phyloP scores from a whole-genome alignment of 1,140 invertebrate species.

The Zaprionus lachaisei region DNA sequence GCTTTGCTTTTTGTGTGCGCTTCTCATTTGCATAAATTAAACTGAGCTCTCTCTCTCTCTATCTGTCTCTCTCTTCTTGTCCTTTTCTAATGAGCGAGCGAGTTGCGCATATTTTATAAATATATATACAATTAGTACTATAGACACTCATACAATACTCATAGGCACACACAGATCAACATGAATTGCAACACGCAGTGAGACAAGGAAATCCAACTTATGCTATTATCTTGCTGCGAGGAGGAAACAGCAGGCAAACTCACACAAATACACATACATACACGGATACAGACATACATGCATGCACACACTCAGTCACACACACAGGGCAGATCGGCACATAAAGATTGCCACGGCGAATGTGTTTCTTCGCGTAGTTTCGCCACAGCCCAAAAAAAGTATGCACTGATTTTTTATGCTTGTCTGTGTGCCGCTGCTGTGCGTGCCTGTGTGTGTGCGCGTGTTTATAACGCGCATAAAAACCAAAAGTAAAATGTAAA shows the following conservation, averaged over 20 bases:
- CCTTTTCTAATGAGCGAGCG: neutral
- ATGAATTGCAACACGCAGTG: conserved; percentile 15
- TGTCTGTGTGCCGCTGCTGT: conserved; percentile 9
- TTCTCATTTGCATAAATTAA: conserved; percentile 70
- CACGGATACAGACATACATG: conserved; percentile 36
- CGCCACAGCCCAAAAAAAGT: conserved; percentile 36
- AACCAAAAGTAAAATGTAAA: conserved; percentile 42
- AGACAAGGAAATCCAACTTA: conserved; percentile 8
- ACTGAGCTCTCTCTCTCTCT: conserved; percentile 15
- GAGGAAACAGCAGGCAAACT: conserved; percentile 29
- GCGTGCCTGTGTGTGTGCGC: conserved; percentile 10
- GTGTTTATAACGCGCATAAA: conserved; percentile 40
- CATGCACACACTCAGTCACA: conserved; percentile 17
- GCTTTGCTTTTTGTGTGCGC: conserved; percentile 40
- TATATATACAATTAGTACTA: conserved; percentile 37
- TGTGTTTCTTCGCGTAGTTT: conserved; percentile 5
- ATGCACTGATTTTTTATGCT: conserved; percentile 40
- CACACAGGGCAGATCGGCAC: conserved; percentile 17
- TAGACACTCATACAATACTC: neutral
- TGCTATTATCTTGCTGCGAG: conserved; percentile 19
- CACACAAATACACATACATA: conserved; percentile 31
- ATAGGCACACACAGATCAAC: conserved; percentile 4
- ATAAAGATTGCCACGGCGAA: conserved; percentile 36
- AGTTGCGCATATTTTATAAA: conserved; percentile 14
- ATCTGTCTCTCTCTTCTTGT: neutral